Percentiles rank a stretch among this genome's conserved stretches.
phyloP scores from a whole-genome alignment of 2,113 vertebrate genomes.

The Colius striatus region DNA sequence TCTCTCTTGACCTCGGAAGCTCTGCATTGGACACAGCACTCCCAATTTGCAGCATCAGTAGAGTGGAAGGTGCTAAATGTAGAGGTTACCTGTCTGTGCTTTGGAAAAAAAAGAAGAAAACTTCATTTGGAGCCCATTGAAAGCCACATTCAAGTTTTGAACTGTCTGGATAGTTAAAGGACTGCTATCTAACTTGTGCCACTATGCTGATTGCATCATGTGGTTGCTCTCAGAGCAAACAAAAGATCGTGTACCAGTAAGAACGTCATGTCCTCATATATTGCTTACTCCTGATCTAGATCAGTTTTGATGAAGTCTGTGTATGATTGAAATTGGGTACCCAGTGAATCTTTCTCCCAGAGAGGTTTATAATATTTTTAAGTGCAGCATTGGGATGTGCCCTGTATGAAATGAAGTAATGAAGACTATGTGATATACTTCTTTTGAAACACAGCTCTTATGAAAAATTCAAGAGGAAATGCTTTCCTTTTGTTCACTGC shows the following conservation, averaged over 20 bases:
- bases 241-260: neutral
- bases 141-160: neutral
- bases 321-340: neutral
- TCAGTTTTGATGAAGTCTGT: neutral
- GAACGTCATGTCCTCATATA: fast-evolving
- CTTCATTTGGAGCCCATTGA: neutral
- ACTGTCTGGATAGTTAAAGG: neutral
- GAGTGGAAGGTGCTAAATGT: neutral
- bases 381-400: neutral
- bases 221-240: neutral
- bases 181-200: neutral
- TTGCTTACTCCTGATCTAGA: conserved; percentile 1
- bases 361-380: neutral
- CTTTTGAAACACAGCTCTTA: conserved; percentile 31
- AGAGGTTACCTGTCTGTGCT: neutral
- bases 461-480: conserved; percentile 59
- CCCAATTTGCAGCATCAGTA: neutral
- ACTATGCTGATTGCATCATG: neutral
- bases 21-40: neutral
- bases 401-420: conserved; percentile 20
- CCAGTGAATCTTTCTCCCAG: neutral
- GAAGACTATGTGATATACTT: neutral
- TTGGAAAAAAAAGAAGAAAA: neutral
- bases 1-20: neutral
- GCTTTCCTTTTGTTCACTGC: conserved; percentile 46